Percentiles rank a stretch among this genome's conserved stretches.
phyloP scores from a whole-genome alignment of 2,113 vertebrate species.

The Apus apus region DNA sequence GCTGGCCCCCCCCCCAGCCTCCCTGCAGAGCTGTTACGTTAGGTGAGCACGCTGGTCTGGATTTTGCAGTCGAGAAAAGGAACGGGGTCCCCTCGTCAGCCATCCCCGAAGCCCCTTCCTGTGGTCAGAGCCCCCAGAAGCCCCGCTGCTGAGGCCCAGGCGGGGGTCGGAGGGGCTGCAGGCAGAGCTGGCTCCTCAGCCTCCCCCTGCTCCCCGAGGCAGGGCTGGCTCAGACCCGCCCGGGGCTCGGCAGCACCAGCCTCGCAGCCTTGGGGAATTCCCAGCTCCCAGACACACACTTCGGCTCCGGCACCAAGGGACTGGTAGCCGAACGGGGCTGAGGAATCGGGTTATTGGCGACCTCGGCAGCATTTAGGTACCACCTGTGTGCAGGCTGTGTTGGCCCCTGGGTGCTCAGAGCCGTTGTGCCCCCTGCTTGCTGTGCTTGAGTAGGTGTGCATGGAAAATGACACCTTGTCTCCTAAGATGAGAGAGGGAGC shows the following conservation, averaged over 20 bases:
- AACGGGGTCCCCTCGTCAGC: not conserved
- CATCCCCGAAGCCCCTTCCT: accelerated
- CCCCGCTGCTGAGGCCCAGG: accelerated
- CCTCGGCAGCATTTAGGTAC: not conserved
- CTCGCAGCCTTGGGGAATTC: not conserved
- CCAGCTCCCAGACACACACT: accelerated
- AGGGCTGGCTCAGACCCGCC: not conserved
- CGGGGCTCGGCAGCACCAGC: not conserved
- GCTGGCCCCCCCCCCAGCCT: not conserved
- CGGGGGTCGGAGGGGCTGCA: not conserved
- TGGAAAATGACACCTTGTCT: not conserved
- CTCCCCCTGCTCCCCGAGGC: not conserved
- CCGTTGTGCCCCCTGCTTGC: not conserved
- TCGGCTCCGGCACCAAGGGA: accelerated
- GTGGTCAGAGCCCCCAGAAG: not conserved
- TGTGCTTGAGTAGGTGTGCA: not conserved
- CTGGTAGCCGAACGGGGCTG: not conserved
- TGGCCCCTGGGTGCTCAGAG: not conserved
- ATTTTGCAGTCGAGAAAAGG: not conserved
- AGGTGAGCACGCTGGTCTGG: accelerated
- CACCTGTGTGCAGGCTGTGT: accelerated
- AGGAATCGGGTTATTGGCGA: too few species aligned
- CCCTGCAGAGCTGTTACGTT: accelerated
- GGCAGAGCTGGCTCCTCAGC: not conserved
- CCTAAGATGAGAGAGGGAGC: not conserved